These are phyloP conservation scores for Rhagium mordax DNA, from an alignment of 2,888 invertebrate species.

Conservation along the genomic window DNA sequence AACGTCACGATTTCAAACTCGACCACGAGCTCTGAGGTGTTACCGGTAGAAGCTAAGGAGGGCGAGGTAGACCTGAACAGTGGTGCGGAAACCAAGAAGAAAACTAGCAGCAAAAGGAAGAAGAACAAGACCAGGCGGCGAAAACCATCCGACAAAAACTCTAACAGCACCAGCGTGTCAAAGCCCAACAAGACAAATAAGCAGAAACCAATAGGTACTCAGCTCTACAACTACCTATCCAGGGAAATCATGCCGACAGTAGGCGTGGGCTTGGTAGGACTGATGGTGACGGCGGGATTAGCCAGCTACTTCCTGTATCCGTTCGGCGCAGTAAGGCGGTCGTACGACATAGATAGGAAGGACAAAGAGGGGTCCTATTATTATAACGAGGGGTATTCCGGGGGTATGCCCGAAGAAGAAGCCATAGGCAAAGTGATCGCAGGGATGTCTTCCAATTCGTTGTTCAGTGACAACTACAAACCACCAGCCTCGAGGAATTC, in stretches of 20 bases:
- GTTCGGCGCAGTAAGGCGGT: constrained; percentile 78
- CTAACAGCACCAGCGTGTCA: constrained; percentile 55
- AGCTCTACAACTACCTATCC: constrained; percentile 84
- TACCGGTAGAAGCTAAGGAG: constrained; percentile 65
- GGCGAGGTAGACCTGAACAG: constrained; percentile 62
- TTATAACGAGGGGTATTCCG: constrained; percentile 80
- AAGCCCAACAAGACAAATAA: constrained; percentile 61
- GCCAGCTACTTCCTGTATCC: constrained; percentile 86
- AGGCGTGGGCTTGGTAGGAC: constrained; percentile 82
- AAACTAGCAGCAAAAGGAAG: constrained; percentile 72
- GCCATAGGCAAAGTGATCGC: constrained; percentile 83
- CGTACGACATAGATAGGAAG: constrained; percentile 77
- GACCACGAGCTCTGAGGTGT: constrained; percentile 41
- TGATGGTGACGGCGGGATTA: constrained; percentile 82
- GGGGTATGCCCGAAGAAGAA: constrained; percentile 84
- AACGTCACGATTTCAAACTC: constrained; percentile 36
- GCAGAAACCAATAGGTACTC: constrained; percentile 79
- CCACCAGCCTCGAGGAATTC: constrained; percentile 56
- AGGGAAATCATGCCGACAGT: constrained; percentile 88
- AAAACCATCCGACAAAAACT: constrained; percentile 71
- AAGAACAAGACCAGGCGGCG: constrained; percentile 77
- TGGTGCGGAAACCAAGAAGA: constrained; percentile 54
- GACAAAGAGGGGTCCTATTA: constrained; percentile 75
- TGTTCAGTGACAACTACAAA: constrained; percentile 52
- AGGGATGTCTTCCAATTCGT: constrained; percentile 68